Percentiles rank a stretch among this genome's conserved stretches.
phyloP scores from a whole-genome alignment of 2,888 invertebrate genomes.

The Cotesia congregata region DNA sequence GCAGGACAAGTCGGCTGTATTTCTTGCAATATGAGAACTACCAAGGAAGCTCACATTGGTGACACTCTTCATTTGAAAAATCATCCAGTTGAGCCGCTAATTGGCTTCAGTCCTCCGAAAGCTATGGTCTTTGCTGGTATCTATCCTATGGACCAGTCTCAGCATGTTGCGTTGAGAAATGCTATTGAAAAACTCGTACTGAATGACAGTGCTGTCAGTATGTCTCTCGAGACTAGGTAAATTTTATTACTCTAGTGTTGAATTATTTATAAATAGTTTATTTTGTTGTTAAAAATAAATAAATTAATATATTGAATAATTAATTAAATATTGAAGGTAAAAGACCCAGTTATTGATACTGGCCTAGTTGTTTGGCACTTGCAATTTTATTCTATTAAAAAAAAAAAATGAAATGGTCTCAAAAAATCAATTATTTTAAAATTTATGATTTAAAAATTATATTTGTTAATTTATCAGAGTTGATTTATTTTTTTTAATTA shows the following conservation, averaged over 20 bases:
- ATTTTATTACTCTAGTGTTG: not conserved
- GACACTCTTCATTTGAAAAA: slow-evolving; percentile 79
- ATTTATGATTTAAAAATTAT: too few relatives aligned
- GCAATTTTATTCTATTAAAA: too few relatives aligned
- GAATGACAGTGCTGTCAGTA: slow-evolving; percentile 94
- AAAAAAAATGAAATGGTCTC: too few relatives aligned
- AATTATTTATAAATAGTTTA: too few relatives aligned
- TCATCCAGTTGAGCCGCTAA: slow-evolving; percentile 73
- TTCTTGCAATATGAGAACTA: slow-evolving; percentile 83
- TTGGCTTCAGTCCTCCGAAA: slow-evolving; percentile 78
- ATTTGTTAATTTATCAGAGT: too few relatives aligned
- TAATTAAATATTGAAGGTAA: too few relatives aligned
- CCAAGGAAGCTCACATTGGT: slow-evolving; percentile 82
- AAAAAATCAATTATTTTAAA: too few relatives aligned
- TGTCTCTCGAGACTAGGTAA: slow-evolving; percentile 86
- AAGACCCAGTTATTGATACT: too few relatives aligned
- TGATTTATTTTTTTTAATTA: too few relatives aligned
- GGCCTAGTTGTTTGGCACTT: too few relatives aligned
- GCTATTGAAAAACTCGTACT: slow-evolving; percentile 93
- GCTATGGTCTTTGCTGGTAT: slow-evolving; percentile 92
- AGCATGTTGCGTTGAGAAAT: slow-evolving; percentile 79
- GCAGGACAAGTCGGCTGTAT: slow-evolving; percentile 97
- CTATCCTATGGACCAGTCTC: slow-evolving; percentile 92
- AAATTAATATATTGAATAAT: too few relatives aligned
- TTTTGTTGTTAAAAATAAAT: too few relatives aligned